Conservation (phyloP, 2,113 vertebrate genomes). For the Lycocorax pyrrhopterus region DNA sequence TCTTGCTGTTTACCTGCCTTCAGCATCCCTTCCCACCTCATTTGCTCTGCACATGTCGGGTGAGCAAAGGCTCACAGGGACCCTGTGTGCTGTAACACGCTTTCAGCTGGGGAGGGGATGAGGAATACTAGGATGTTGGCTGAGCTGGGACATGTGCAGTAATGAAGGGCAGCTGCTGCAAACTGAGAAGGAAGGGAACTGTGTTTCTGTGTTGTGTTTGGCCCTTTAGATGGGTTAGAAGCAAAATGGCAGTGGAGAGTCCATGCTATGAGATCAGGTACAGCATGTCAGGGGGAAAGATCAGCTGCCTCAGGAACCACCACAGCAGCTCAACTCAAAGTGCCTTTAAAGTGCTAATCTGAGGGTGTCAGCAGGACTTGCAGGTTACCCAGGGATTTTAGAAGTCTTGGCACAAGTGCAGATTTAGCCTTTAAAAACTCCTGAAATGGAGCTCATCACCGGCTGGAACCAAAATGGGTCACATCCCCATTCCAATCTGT, state of each 20-base stretch:
- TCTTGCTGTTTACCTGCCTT: not conserved
- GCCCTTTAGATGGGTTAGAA: not conserved
- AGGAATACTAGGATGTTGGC: not conserved
- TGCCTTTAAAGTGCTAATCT: not conserved
- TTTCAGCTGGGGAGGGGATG: not conserved
- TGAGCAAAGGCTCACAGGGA: not conserved
- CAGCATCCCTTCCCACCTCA: not conserved
- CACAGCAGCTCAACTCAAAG: not conserved
- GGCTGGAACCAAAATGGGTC: constrained; percentile 16
- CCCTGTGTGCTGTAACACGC: accelerated
- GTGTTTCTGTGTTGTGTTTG: not conserved
- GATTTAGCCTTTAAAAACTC: not conserved
- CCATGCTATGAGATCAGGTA: not conserved
- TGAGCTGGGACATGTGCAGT: not conserved
- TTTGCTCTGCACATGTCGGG: not conserved
- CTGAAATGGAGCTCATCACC: not conserved
- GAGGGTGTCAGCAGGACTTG: not conserved
- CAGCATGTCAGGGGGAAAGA: not conserved
- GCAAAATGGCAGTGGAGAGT: not conserved
- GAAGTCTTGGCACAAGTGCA: not conserved
- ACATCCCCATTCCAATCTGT: not conserved
- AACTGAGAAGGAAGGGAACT: not conserved
- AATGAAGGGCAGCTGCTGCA: not conserved
- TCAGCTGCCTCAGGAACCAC: not conserved
- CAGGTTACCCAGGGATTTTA: not conserved